A percentile compares a stretch with the other conserved stretches of the same genome.
These are phyloP conservation scores for Acipenser transmontanus DNA, from an alignment of 2,797 vertebrate genomes.

Conservation along the genomic window DNA sequence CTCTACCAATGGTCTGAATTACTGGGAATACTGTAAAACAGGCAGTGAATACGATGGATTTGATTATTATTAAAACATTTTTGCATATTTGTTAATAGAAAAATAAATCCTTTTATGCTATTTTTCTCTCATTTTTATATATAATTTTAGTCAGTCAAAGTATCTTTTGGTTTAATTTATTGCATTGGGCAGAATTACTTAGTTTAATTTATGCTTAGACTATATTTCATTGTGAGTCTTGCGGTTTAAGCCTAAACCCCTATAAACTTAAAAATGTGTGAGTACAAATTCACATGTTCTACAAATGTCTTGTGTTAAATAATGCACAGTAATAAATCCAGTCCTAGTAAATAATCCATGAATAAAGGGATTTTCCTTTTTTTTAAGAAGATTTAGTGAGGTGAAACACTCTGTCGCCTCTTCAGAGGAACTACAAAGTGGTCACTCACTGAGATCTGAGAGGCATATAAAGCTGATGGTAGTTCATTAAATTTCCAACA, in stretches of 20 bases:
- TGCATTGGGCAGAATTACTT: too few species aligned
- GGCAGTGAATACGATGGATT: too few species aligned
- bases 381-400: constrained; percentile 59
- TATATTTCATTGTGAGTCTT: too few species aligned
- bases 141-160: too few species aligned
- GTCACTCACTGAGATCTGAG: constrained; percentile 60
- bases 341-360: constrained; percentile 66
- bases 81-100: too few species aligned
- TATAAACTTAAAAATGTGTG: neutral
- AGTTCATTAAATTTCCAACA: constrained; percentile 69
- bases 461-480: constrained; percentile 58
- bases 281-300: neutral
- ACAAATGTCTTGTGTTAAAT: constrained; percentile 53
- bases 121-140: too few species aligned
- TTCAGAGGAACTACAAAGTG: constrained; percentile 64
- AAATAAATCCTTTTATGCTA: too few species aligned
- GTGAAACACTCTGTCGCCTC: constrained; percentile 48
- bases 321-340: constrained; percentile 61
- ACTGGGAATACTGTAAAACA: too few species aligned
- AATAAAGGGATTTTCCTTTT: constrained; percentile 65
- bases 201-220: too few species aligned
- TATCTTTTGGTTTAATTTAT: too few species aligned
- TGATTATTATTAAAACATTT: too few species aligned
- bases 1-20: neutral
- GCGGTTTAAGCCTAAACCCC: neutral